phyloP scores from a whole-genome alignment of 1,140 invertebrate genomes.

The Sarcophaga peregrina region DNA sequence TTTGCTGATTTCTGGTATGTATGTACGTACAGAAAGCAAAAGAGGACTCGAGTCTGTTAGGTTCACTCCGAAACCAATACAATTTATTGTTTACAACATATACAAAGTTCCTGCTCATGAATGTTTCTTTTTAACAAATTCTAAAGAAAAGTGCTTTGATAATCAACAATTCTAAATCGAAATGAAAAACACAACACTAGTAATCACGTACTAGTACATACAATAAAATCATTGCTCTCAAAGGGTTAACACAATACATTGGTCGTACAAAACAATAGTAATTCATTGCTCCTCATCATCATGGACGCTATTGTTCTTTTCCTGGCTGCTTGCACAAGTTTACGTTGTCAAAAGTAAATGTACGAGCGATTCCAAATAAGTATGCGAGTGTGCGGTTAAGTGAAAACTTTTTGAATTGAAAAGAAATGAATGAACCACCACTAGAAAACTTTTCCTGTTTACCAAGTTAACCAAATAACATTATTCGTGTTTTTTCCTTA shows the following conservation, averaged over 20 bases:
- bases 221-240: background rate
- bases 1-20: no score
- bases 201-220: no score
- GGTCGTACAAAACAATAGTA: conserved; percentile 15
- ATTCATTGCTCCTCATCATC: conserved; percentile 27
- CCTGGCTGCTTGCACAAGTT: background rate
- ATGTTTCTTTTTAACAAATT: no score
- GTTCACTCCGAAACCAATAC: no score
- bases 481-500: conserved; percentile 13
- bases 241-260: conserved; percentile 17
- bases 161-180: no score
- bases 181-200: no score
- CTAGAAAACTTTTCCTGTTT: conserved; percentile 40
- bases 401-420: conserved; percentile 19
- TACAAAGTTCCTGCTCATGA: no score
- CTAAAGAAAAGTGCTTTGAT: no score
- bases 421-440: conserved; percentile 30
- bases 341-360: background rate
- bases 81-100: no score
- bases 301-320: background rate
- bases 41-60: no score
- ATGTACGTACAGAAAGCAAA: no score
- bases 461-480: conserved; percentile 39
- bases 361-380: background rate
- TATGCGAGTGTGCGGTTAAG: background rate